phyloP scores from a whole-genome alignment of 2,113 vertebrate species.

The Ploceus nigricollis region DNA sequence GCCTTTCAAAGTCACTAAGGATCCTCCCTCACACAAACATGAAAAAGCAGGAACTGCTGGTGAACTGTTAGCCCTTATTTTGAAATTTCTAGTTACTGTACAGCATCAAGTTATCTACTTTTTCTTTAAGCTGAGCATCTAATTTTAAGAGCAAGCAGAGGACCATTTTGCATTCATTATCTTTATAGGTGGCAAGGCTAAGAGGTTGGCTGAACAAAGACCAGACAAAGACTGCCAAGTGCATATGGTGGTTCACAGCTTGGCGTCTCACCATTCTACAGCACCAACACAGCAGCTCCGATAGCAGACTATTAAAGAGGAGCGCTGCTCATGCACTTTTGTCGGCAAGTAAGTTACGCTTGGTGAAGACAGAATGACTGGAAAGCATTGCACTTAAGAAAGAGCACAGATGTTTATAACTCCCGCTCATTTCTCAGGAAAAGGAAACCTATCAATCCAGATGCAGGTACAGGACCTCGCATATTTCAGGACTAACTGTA shows the following conservation, averaged over 20 bases:
- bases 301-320: slow-evolving; percentile 71
- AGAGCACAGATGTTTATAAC: slow-evolving; percentile 63
- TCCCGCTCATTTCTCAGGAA: slow-evolving; percentile 46
- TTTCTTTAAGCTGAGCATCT: slow-evolving; percentile 58
- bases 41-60: not conserved
- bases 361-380: slow-evolving; percentile 68
- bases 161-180: slow-evolving; percentile 70
- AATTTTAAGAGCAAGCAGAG: slow-evolving; percentile 63
- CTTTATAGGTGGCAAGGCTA: slow-evolving; percentile 74
- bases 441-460: slow-evolving; percentile 33
- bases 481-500: slow-evolving; percentile 25
- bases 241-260: slow-evolving; percentile 77
- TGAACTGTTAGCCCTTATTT: not conserved
- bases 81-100: slow-evolving; percentile 11
- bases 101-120: slow-evolving; percentile 34
- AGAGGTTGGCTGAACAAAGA: slow-evolving; percentile 75
- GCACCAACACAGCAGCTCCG: slow-evolving; percentile 71
- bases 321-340: slow-evolving; percentile 72
- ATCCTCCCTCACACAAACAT: not conserved
- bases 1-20: not conserved
- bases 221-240: slow-evolving; percentile 75
- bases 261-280: slow-evolving; percentile 68
- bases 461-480: not conserved
- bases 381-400: slow-evolving; percentile 47
- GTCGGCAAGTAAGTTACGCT: slow-evolving; percentile 72